phyloP scores from a whole-genome alignment of 2,797 vertebrate species.

The Alauda arvensis region DNA sequence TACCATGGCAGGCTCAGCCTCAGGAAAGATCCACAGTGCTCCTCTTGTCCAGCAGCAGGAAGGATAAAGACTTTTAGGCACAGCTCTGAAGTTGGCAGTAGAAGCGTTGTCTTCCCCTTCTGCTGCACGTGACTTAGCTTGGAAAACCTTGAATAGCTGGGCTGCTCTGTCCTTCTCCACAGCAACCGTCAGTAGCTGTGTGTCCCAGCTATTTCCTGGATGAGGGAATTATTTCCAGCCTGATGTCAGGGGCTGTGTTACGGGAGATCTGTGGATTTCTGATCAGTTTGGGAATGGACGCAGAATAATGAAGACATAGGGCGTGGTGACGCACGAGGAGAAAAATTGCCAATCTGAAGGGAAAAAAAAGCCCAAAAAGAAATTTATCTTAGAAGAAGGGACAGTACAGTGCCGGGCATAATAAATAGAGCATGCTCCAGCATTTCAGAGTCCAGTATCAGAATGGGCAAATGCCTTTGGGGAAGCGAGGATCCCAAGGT shows the following conservation, averaged over 20 bases:
- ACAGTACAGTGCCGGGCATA: not conserved
- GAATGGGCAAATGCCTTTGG: not conserved
- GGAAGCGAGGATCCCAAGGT: not conserved
- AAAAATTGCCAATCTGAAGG: not conserved
- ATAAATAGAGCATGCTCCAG: not conserved
- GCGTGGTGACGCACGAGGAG: accelerated
- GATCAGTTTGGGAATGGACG: not conserved
- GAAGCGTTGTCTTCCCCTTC: not conserved
- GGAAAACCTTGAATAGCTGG: constrained; percentile 22
- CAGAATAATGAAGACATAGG: not conserved
- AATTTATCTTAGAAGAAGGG: not conserved
- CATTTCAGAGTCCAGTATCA: not conserved
- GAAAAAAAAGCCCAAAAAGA: not conserved
- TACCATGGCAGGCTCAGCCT: not conserved
- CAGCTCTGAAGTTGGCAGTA: not conserved
- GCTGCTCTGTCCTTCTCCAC: constrained; percentile 9
- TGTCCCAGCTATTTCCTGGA: constrained; percentile 28
- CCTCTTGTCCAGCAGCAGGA: not conserved
- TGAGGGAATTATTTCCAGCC: constrained; percentile 28
- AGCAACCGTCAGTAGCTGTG: not conserved
- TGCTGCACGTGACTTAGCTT: constrained; percentile 11
- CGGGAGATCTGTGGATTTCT: not conserved
- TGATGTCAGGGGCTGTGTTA: not conserved
- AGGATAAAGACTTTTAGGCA: not conserved
- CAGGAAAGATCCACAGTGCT: not conserved